Evolutionary conservation across 2,113 vertebrate species (phyloP), one percentile per base, ranked within the genome.

Genomic region (Bungarus multicinctus): DNA sequence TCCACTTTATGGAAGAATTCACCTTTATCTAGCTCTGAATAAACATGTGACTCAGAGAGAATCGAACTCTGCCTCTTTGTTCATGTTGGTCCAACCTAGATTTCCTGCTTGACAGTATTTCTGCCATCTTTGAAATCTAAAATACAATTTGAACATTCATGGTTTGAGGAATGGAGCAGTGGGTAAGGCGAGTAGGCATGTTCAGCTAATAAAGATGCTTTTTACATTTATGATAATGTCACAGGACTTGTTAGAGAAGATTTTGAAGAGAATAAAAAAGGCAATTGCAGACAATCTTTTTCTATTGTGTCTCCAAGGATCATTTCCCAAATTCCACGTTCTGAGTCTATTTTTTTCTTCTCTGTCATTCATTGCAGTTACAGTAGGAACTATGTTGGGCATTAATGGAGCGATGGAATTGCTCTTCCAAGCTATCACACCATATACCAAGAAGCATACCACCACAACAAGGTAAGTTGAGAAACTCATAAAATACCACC

Each of bases 321-420:
- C 2, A 52, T 23, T 27, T 18, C 10, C 88, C 27, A 30, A 16
- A 43, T 81, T 55, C 92, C 23, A 25, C 12, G 53, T 50, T 60
- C 45, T 57, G 0, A 0, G 20, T 53, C 50, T 96, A 88, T 45
- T 94, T n/a, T n/a, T n/a, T 16, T 12, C 90, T 94, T 94, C 95
- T 55, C 96, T 96, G 94, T 95, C 93, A 27, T 93, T 94, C 23
- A 43, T 25, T 93, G 25, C 87, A 99, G 99, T 98, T 94, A 97
- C 98, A 91, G 98, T 97, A 0, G 98, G 98, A 93, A 97, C 98
- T 74, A 95, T 98, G 30, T 96, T 99, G 87, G 99, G 98, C 43
- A 97, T 98, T 95, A 99, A 98, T 60, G 97, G 98, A 93, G 98
- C 98, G 0, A 97, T 99, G 97, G 98, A 99, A 43, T 95, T 98